Percentiles rank a stretch among this genome's conserved stretches.
These are phyloP conservation scores for Corythoichthys intestinalis DNA, from an alignment of 2,113 vertebrate species.

Conservation along the genomic window DNA sequence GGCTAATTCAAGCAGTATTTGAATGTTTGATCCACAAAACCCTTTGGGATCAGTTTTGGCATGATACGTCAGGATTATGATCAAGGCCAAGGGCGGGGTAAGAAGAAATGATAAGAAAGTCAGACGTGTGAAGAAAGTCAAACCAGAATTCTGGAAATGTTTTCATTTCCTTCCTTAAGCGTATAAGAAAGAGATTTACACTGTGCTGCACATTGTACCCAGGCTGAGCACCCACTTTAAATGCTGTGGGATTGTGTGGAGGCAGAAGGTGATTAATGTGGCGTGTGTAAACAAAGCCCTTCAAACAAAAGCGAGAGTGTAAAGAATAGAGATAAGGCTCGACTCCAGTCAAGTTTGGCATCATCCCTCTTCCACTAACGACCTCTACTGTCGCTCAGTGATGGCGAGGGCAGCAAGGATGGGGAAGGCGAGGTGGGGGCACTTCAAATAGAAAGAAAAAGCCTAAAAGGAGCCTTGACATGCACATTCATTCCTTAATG, in stretches of 20 bases:
- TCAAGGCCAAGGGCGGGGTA: conserved; percentile 48
- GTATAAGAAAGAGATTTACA: conserved; percentile 64
- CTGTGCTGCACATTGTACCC: conserved; percentile 56
- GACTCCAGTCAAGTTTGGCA: conserved; percentile 77
- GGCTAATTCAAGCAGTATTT: not conserved
- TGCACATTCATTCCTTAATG: conserved; percentile 75
- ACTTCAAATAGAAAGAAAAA: conserved; percentile 58
- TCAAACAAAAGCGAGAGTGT: conserved; percentile 79
- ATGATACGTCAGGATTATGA: conserved; percentile 49
- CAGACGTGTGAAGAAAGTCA: conserved; percentile 43
- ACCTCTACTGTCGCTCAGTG: conserved; percentile 75
- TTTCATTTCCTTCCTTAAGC: conserved; percentile 50
- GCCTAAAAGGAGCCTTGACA: conserved; percentile 69
- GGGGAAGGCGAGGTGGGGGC: conserved; percentile 24
- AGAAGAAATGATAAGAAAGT: conserved; percentile 39
- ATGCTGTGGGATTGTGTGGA: conserved; percentile 65
- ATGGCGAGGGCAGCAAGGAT: conserved; percentile 61
- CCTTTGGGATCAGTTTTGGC: conserved; percentile 25
- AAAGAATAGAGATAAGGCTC: conserved; percentile 77
- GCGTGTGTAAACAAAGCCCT: conserved; percentile 76
- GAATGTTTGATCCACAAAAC: conserved; percentile 40
- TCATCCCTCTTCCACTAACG: conserved; percentile 78
- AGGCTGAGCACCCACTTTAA: conserved; percentile 67
- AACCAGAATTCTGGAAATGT: conserved; percentile 49
- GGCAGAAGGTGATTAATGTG: conserved; percentile 75